Conservation (phyloP, 2,113 vertebrate genomes). For the Pseudopipra pipra region DNA sequence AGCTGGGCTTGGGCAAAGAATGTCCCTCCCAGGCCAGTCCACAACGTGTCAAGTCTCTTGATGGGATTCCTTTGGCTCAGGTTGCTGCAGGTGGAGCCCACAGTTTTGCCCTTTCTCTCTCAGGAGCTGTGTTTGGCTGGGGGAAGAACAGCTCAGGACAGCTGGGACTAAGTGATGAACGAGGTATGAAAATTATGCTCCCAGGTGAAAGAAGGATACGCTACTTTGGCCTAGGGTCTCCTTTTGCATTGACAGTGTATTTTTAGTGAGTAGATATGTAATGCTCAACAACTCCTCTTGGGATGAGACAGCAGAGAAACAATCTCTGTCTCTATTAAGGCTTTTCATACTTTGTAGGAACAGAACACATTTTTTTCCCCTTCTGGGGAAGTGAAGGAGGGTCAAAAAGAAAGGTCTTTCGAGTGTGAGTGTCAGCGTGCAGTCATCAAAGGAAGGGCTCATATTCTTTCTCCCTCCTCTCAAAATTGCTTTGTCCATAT, state of each 20-base stretch:
- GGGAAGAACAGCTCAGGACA: conserved; percentile 92
- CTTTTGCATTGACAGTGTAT: background rate
- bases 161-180: conserved; percentile 88
- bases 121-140: conserved; percentile 93
- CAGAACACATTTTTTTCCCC: background rate
- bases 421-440: background rate
- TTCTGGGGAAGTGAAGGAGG: background rate
- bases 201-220: background rate
- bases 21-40: conserved; percentile 79
- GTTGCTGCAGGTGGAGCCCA: conserved; percentile 90
- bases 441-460: background rate
- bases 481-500: background rate
- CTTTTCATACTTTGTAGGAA: background rate
- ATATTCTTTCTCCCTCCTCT: background rate
- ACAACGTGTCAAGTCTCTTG: conserved; percentile 85
- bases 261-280: background rate
- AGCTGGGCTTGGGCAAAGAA: conserved; percentile 87
- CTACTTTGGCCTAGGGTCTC: background rate
- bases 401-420: background rate
- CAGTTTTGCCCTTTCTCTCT: conserved; percentile 91
- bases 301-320: background rate
- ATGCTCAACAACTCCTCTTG: background rate
- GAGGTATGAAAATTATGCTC: conserved; percentile 30
- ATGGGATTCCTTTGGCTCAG: conserved; percentile 90
- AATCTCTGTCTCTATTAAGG: background rate